These are phyloP conservation scores for Lepeophtheirus nordmannii DNA, from an alignment of 2,888 invertebrate species.

Conservation along the genomic window DNA sequence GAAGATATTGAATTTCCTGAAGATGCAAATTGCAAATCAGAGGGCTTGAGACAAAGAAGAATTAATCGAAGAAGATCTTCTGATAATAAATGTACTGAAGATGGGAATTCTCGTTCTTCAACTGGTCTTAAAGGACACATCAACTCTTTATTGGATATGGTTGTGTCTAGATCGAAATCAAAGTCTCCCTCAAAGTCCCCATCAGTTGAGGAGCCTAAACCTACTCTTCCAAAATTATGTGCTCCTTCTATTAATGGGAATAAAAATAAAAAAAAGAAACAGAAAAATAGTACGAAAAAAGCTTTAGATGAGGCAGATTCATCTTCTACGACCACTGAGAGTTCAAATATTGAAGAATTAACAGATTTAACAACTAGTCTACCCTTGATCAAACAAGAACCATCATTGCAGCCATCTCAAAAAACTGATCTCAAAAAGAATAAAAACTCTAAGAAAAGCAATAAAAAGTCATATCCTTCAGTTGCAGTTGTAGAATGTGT, in stretches of 20 bases:
- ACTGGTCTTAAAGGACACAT: not conserved
- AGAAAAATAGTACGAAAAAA: slow-evolving; percentile 29
- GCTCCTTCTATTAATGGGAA: not conserved
- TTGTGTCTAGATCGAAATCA: no score
- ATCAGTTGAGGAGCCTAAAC: no score
- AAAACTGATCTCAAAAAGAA: slow-evolving; percentile 17
- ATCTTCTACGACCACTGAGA: slow-evolving; percentile 53
- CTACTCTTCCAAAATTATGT: no score
- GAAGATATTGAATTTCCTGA: not conserved
- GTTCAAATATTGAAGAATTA: slow-evolving; percentile 46
- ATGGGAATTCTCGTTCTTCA: not conserved
- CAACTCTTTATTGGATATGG: not conserved
- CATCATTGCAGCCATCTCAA: slow-evolving; percentile 24
- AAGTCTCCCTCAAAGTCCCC: no score
- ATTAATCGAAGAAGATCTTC: not conserved
- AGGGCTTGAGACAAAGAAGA: not conserved
- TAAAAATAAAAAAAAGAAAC: slow-evolving; percentile 27
- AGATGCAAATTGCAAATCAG: slow-evolving; percentile 1
- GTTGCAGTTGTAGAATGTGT: no score
- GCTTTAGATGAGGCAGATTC: slow-evolving; percentile 44
- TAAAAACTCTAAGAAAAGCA: slow-evolving; percentile 22
- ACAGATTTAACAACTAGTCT: slow-evolving; percentile 22
- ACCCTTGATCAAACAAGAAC: not conserved
- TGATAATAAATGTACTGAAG: not conserved
- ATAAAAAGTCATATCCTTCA: not conserved